Evolutionary conservation across 1,140 invertebrate genomes (phyloP), one percentile per base, ranked within the genome.

Genomic region (Dendroctonus ponderosae): DNA sequence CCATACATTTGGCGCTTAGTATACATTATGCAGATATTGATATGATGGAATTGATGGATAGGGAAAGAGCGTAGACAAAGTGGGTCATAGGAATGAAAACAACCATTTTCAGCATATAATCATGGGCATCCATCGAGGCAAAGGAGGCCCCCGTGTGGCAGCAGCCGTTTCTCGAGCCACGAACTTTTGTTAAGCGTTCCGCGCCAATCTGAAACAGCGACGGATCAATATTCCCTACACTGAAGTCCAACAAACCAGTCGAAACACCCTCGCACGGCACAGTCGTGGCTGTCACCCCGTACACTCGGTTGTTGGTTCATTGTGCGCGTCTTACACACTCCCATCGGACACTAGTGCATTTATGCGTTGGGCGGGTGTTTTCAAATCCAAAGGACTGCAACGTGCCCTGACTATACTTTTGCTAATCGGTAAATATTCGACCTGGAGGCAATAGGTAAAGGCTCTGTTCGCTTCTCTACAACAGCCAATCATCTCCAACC

Each of bases 21-120:
- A n/a, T n/a, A n/a, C n/a, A n/a, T n/a, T n/a, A n/a, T n/a, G n/a
- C n/a, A n/a, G n/a, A n/a, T n/a, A n/a, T n/a, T n/a, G n/a, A n/a
- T n/a, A n/a, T n/a, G n/a, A n/a, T n/a, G n/a, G n/a, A n/a, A n/a
- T n/a, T n/a, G n/a, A n/a, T 51, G 49, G 12, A 54, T 9, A 38
- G 39, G 7, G 26, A 61, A 38, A 50, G 37, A 61, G 41, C 58
- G 58, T 49, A 61, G 50, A 61, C 37, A 15, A 52, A 63, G 12
- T 44, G 48, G 51, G 41, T 63, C 50, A n/a, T 46, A 63, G 61
- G 52, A 56, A 63, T 50, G 50, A 63, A 63, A 63, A 63, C 61
- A 63, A 51, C 61, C 46, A 56, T 63, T 63, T 63, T 63, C 61
- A 38, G 61, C 39, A 63, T 63, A 63, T 63, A 63, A 54, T 63